These are phyloP conservation scores for Catostomus latipinnis DNA, from an alignment of 2,797 vertebrate species.

Conservation along the genomic window DNA sequence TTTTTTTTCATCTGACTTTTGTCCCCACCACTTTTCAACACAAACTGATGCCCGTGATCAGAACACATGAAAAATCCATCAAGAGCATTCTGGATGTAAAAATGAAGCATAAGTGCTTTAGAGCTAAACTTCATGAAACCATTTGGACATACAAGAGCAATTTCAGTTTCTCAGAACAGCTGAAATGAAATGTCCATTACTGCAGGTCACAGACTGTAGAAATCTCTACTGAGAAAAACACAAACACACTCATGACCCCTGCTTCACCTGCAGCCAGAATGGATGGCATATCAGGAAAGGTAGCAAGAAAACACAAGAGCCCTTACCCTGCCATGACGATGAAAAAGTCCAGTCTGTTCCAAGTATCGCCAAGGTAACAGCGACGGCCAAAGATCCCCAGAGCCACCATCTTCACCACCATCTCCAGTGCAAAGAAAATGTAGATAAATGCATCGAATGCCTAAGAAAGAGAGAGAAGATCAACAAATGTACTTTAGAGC, in stretches of 20 bases:
- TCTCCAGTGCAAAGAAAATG: conserved; percentile 98
- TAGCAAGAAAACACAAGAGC: neutral
- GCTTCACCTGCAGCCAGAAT: neutral
- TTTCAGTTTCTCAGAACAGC: conserved; percentile 2
- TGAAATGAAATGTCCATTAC: conserved; percentile 10
- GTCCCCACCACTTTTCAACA: too few relatives aligned
- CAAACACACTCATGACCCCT: conserved; percentile 33
- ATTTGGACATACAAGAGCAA: neutral
- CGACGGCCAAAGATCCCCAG: conserved; percentile 95
- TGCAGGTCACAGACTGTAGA: conserved; percentile 12
- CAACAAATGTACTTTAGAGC: neutral
- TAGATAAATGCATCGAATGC: conserved; percentile 98
- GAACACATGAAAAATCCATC: neutral
- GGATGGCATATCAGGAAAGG: neutral
- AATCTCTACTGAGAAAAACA: neutral
- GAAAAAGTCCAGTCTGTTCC: conserved; percentile 98
- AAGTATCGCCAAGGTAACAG: conserved; percentile 97
- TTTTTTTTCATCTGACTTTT: too few relatives aligned
- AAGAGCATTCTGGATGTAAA: conserved; percentile 2
- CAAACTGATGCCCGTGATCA: too few relatives aligned
- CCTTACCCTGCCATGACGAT: conserved; percentile 96
- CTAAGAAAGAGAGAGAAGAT: conserved; percentile 66
- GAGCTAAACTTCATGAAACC: neutral
- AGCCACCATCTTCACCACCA: conserved; percentile 99
- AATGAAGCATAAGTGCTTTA: neutral